Base-by-base conservation (phyloP, 2,113 vertebrate species). In the Mungos mungo region DNA sequence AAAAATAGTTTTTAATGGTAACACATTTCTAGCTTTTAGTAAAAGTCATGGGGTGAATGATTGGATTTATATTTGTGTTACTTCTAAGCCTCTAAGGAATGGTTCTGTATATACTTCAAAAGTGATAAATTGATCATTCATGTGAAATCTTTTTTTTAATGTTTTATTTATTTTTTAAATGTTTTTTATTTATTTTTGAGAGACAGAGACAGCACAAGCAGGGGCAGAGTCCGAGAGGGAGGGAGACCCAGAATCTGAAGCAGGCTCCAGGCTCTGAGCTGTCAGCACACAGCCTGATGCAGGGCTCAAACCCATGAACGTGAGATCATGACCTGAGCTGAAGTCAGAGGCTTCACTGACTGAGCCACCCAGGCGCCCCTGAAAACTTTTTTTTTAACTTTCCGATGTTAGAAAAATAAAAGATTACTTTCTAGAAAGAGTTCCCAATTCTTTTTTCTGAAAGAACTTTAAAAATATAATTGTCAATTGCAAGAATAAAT, bases 41-140 rank as follows among this genome's bases (percentile, higher is more conserved):
- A 50, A 33, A 92, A 57, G 25, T 94, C 50, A 57, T 54, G 15
- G 52, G 60, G 21, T 90, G 95, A 86, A 80, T 91, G 7, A 79
- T 91, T 88, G 41, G 21, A 29, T 88, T 96, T 94, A 45, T 63
- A 74, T 68, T 93, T 96, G 23, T 95, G 93, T 95, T 92, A 18
- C 76, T 88, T 77, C 16, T 45, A 71, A 83, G 1, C 29, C 72
- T 84, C 88, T 29, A 82, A 35, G 45, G 63, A 87, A 68, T 96
- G 52, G 2, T 89, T 96, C 83, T 93, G 85, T 57, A 33, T 91
- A 33, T 76, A 57, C 80, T 95, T 88, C 27, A 60, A 93, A 94
- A 94, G 35, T 72, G 4, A 60, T 92, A 63, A 21, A 76, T 27
- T 65, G 16, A 33, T 84, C 65, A 94, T 87, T 71, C 60, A 83